These are phyloP conservation scores for Drymodes brunneopygia DNA, from an alignment of 2,113 vertebrate genomes.

Conservation along the genomic window DNA sequence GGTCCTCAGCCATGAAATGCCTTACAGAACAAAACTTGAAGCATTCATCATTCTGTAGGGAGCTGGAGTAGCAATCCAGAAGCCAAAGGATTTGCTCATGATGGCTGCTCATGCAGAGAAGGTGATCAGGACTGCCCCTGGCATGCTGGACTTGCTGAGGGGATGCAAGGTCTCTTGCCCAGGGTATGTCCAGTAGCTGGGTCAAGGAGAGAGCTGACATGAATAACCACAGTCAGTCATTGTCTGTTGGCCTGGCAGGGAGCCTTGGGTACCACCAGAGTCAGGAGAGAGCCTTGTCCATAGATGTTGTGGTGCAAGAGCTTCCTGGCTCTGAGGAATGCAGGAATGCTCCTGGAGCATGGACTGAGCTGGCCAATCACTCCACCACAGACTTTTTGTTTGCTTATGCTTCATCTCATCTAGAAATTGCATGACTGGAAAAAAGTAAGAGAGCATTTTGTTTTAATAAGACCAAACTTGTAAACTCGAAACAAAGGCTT, in stretches of 20 bases:
- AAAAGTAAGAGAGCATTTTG: accelerated
- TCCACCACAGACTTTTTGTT: background rate
- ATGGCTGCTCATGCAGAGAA: background rate
- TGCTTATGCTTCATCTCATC: background rate
- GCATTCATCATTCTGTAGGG: background rate
- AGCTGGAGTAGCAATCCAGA: background rate
- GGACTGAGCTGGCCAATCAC: background rate
- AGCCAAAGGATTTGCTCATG: background rate
- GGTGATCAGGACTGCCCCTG: background rate
- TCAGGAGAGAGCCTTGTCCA: background rate
- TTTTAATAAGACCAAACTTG: background rate
- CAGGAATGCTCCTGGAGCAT: background rate
- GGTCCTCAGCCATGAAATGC: background rate
- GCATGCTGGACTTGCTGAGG: accelerated
- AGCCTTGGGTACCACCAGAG: accelerated
- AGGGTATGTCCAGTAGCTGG: background rate
- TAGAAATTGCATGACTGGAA: background rate
- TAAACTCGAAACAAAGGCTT: background rate
- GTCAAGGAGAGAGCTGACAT: background rate
- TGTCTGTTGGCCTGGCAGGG: background rate
- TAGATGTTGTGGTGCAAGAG: background rate
- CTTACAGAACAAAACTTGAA: background rate
- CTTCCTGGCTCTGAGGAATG: background rate
- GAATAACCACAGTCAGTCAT: background rate
- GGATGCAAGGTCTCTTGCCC: background rate